phyloP scores from a whole-genome alignment of 2,888 invertebrate genomes.

The Chrysolina oricalcia region DNA sequence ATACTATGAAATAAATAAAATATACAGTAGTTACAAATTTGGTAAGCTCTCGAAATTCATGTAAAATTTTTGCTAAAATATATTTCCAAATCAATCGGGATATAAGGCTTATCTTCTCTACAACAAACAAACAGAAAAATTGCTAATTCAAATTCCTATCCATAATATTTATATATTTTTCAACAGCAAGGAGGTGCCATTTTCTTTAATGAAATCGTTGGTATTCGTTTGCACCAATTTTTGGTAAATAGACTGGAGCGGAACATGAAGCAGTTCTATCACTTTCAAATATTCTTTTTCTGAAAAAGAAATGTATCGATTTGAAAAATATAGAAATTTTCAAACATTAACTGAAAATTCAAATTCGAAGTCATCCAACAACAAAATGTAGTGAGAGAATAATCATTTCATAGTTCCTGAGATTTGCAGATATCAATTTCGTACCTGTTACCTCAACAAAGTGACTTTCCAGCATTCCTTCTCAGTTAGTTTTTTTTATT shows the following conservation, averaged over 20 bases:
- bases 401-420: too few species aligned
- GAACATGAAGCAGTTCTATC: conserved; percentile 90
- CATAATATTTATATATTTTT: conserved; percentile 36
- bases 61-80: conserved; percentile 26
- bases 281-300: conserved; percentile 89
- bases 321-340: too few species aligned
- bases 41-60: conserved; percentile 53
- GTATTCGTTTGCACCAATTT: conserved; percentile 33
- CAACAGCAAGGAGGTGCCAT: conserved; percentile 52
- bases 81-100: conserved; percentile 2
- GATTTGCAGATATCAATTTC: too few species aligned
- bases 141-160: conserved; percentile 20
- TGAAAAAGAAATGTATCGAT: conserved; percentile 71
- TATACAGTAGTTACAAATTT: conserved; percentile 56
- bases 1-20: conserved; percentile 58
- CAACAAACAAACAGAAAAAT: conserved; percentile 46
- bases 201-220: conserved; percentile 56
- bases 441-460: too few species aligned
- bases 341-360: too few species aligned
- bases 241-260: conserved; percentile 85
- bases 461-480: too few species aligned
- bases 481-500: too few species aligned
- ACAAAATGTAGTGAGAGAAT: too few species aligned
- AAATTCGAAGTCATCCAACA: too few species aligned
- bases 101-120: conserved; percentile 54